Percentiles rank a stretch among this genome's conserved stretches.
Evolutionary conservation across 2,113 vertebrate species (phyloP).

Genomic region (Leuciscus idus): DNA sequence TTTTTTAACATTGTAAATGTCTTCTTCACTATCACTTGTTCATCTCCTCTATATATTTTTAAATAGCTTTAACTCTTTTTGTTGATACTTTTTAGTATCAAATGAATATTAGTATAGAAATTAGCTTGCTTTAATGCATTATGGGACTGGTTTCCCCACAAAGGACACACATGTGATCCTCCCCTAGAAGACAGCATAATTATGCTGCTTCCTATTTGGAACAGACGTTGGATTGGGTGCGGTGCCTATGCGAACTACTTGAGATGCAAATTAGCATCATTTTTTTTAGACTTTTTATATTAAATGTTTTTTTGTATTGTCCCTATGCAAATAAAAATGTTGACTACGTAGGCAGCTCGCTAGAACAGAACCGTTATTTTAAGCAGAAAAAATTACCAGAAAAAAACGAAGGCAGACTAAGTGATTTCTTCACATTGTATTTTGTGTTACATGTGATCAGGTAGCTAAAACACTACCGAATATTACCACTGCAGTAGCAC

Average conservation of each 20-base stretch:
- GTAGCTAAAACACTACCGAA: constrained; percentile 94
- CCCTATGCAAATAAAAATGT: not conserved
- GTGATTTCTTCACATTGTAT: constrained; percentile 60
- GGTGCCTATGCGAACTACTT: not conserved
- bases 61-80: not conserved
- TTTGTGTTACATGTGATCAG: constrained; percentile 65
- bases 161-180: constrained; percentile 15
- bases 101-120: not conserved
- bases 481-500: constrained; percentile 79
- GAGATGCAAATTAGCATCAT: not conserved
- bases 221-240: not conserved
- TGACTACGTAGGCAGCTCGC: not conserved
- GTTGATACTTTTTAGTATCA: not conserved
- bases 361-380: not conserved
- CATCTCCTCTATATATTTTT: not conserved
- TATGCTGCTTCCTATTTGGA: not conserved
- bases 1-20: too few species aligned
- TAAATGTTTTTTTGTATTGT: not conserved
- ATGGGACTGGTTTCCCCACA: not conserved
- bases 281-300: not conserved
- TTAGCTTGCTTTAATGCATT: not conserved
- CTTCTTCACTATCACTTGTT: too few species aligned
- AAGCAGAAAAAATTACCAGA: not conserved
- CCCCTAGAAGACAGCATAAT: not conserved
- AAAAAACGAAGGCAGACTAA: constrained; percentile 18